A percentile compares a stretch with the other conserved stretches of the same genome.
Conservation (phyloP, 2,797 vertebrate species). For the Pitangus sulphuratus region DNA sequence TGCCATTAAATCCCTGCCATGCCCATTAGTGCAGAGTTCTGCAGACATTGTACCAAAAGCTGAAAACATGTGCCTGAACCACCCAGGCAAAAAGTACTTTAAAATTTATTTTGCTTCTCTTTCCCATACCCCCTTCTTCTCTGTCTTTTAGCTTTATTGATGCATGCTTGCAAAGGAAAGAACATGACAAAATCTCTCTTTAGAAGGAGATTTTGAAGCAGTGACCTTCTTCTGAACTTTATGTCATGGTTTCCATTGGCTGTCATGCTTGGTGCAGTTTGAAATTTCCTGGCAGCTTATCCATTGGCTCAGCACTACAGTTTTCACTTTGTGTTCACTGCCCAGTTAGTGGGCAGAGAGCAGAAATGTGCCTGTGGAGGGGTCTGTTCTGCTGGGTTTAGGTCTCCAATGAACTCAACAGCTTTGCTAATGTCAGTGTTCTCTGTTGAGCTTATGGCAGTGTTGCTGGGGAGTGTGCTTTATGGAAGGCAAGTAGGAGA, state of each 20-base stretch:
- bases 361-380: conserved; percentile 3
- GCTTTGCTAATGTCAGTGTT: not conserved
- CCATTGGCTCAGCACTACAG: not conserved
- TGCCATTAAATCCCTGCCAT: not conserved
- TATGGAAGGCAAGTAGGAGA: not conserved
- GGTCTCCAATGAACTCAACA: not conserved
- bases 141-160: not conserved
- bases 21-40: not conserved
- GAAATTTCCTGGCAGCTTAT: conserved; percentile 37
- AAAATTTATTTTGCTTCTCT: not conserved
- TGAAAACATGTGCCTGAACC: not conserved
- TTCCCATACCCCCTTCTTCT: not conserved
- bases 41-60: not conserved
- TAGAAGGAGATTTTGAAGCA: conserved; percentile 31
- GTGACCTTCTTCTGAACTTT: conserved; percentile 55
- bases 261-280: not conserved
- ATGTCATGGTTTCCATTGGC: conserved; percentile 58
- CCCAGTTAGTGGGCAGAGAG: conserved; percentile 44
- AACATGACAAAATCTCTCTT: not conserved
- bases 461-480: not conserved
- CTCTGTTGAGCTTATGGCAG: not conserved
- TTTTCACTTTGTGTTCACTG: conserved; percentile 32
- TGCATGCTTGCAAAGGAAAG: not conserved
- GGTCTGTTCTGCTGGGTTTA: not conserved
- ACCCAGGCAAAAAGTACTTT: not conserved